Percentiles rank a stretch among this genome's conserved stretches.
phyloP scores from a whole-genome alignment of 2,113 vertebrate species.

The Heterocephalus glaber region DNA sequence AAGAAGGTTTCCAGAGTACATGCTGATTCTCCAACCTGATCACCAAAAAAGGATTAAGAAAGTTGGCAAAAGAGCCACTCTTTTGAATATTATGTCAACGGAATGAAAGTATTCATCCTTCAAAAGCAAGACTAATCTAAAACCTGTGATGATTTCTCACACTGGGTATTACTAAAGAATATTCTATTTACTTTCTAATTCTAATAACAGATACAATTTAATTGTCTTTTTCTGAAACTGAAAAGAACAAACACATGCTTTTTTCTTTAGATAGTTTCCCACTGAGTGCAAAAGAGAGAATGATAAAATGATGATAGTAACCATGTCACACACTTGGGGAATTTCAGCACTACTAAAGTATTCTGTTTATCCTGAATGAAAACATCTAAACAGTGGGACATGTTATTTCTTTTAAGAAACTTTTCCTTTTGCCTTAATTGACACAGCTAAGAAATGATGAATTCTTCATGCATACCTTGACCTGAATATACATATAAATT shows the following conservation, averaged over 20 bases:
- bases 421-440: conserved; percentile 33
- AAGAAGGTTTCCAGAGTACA: background rate
- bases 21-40: background rate
- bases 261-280: background rate
- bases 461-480: conserved; percentile 31
- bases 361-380: conserved; percentile 29
- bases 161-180: background rate
- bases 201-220: background rate
- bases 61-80: background rate
- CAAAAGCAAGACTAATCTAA: conserved; percentile 38
- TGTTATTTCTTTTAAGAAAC: conserved; percentile 53
- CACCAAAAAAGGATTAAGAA: background rate
- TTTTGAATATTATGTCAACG: background rate
- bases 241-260: background rate
- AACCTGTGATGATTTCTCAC: background rate
- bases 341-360: conserved; percentile 1
- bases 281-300: background rate
- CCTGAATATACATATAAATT: background rate
- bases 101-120: background rate
- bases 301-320: background rate
- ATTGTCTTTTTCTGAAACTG: background rate
- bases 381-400: background rate
- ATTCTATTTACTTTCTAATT: background rate
- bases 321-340: background rate
- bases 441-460: background rate